Conservation (phyloP, 2,888 invertebrate genomes). For the Lasioglossum figueresi region DNA sequence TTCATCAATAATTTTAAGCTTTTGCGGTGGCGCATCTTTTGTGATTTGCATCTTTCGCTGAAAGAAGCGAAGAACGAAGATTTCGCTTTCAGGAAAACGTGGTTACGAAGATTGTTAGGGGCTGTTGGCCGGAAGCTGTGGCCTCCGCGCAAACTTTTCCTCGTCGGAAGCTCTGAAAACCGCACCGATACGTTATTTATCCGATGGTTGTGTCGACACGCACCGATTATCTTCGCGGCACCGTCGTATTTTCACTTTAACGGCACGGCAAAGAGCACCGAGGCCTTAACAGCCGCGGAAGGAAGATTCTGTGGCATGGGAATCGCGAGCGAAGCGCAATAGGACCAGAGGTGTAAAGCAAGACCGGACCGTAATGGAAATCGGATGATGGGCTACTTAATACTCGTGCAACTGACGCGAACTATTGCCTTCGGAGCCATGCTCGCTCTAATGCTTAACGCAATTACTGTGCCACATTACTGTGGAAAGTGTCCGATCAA, state of each 20-base stretch:
- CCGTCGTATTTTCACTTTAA: conserved; percentile 61
- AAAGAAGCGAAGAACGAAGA: neutral
- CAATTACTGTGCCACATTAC: neutral
- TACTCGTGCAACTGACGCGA: conserved; percentile 30
- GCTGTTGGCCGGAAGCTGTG: neutral
- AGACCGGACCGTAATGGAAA: conserved; percentile 41
- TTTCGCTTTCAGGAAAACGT: neutral
- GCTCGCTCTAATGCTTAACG: neutral
- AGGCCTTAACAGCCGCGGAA: conserved; percentile 21
- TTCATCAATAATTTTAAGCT: too few species aligned
- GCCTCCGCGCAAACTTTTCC: conserved; percentile 16
- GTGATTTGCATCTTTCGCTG: too few species aligned
- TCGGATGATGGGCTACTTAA: conserved; percentile 44
- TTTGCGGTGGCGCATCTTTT: too few species aligned
- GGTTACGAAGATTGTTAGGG: neutral
- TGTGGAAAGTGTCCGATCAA: neutral
- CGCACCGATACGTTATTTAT: conserved; percentile 57
- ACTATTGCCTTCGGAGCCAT: neutral
- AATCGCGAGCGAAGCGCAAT: conserved; percentile 58
- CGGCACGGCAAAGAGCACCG: conserved; percentile 18
- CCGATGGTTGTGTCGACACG: conserved; percentile 71
- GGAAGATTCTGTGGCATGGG: conserved; percentile 37
- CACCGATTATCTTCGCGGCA: conserved; percentile 69
- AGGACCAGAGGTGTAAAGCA: conserved; percentile 49
- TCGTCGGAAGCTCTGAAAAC: conserved; percentile 29